phyloP scores from a whole-genome alignment of 2,888 invertebrate species.

The Cataglyphis rosenhaueri region DNA sequence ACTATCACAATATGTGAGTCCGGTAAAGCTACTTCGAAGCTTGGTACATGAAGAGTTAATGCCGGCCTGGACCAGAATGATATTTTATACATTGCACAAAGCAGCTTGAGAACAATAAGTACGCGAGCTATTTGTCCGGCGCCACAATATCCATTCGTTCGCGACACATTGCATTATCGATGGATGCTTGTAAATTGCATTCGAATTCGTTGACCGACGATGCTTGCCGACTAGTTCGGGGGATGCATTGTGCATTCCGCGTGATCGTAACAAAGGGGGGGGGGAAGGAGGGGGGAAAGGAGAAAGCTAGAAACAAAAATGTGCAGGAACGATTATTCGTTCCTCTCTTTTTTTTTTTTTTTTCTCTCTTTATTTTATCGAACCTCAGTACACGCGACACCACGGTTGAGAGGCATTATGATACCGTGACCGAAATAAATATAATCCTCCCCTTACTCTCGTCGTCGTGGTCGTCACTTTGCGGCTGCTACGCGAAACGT shows the following conservation, averaged over 20 bases:
- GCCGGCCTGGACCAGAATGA: not conserved
- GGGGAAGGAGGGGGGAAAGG: too few relatives aligned
- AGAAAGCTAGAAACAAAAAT: constrained; percentile 29
- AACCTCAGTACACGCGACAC: constrained; percentile 68
- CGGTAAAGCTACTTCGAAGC: constrained; percentile 10
- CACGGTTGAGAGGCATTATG: constrained; percentile 69
- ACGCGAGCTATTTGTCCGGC: constrained; percentile 42
- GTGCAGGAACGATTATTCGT: constrained; percentile 33
- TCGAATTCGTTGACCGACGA: constrained; percentile 45
- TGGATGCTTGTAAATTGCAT: constrained; percentile 51
- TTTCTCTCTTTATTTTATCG: constrained; percentile 28
- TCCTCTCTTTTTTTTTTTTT: constrained; percentile 34
- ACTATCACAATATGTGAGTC: constrained; percentile 6
- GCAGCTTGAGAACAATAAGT: constrained; percentile 44
- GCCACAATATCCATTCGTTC: constrained; percentile 46
- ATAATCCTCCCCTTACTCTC: constrained; percentile 42
- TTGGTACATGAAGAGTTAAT: constrained; percentile 24
- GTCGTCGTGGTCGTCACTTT: constrained; percentile 35
- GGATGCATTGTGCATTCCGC: constrained; percentile 40
- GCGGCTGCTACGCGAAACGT: constrained; percentile 46
- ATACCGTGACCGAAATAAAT: constrained; percentile 79
- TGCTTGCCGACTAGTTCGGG: not conserved
- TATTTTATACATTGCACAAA: constrained; percentile 38
- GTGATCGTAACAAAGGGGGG: not conserved
- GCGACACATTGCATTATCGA: constrained; percentile 50